Evolutionary conservation across 1,140 invertebrate genomes (phyloP).

Genomic region (Prorops nasuta): DNA sequence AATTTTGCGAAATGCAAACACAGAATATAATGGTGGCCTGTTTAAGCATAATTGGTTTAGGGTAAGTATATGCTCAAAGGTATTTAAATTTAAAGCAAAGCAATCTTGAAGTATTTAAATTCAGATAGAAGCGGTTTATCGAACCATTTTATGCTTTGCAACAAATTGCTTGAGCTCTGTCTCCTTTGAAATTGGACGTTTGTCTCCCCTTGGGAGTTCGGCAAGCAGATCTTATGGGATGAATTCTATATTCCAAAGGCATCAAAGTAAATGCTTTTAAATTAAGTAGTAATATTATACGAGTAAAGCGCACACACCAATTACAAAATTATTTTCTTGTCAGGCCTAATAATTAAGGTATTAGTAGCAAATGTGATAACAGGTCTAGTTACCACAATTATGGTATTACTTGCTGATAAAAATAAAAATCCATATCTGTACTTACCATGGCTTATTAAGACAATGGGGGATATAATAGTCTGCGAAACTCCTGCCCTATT

Average conservation of each 20-base stretch:
- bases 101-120: background rate
- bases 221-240: constrained; percentile 27
- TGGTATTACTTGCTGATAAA: constrained; percentile 29
- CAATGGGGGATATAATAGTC: constrained; percentile 29
- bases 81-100: no score
- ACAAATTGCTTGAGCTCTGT: constrained; percentile 33
- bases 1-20: no score
- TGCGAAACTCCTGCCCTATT: constrained; percentile 31
- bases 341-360: no score
- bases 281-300: no score
- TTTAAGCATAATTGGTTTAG: no score
- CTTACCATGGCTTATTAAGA: constrained; percentile 37
- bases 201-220: constrained; percentile 22
- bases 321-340: no score
- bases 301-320: no score
- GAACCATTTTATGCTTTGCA: constrained; percentile 29
- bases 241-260: constrained; percentile 32
- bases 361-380: constrained; percentile 25
- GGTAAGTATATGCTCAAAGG: no score
- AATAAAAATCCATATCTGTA: constrained; percentile 35
- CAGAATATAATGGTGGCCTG: no score
- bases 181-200: constrained; percentile 25
- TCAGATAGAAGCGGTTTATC: constrained; percentile 27
- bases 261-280: constrained; percentile 36
- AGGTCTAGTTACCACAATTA: constrained; percentile 30